Evolutionary conservation across 2,113 vertebrate genomes (phyloP).

Genomic region (Casuarius casuarius): DNA sequence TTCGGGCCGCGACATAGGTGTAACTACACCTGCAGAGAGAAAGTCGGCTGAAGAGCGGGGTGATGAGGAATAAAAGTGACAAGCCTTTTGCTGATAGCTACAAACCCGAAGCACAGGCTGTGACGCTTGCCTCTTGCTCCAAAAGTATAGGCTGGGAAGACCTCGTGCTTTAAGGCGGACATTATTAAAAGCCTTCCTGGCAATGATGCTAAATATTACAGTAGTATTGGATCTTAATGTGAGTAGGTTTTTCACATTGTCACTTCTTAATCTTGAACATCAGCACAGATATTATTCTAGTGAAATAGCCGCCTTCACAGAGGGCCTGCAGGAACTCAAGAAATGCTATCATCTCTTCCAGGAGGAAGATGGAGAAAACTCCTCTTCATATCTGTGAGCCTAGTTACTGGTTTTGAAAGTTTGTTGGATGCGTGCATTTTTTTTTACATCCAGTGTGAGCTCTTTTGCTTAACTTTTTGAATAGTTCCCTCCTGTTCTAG

Average conservation of each 20-base stretch:
- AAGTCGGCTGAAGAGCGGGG: not conserved
- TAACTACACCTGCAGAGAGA: not conserved
- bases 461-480: not conserved
- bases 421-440: not conserved
- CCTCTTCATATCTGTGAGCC: not conserved
- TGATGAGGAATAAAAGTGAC: not conserved
- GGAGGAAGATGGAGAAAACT: not conserved
- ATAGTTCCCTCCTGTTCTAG: not conserved
- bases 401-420: not conserved
- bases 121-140: not conserved
- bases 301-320: not conserved
- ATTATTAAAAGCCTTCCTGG: not conserved
- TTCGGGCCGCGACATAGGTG: too few relatives aligned
- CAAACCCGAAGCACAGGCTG: not conserved
- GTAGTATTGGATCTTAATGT: not conserved
- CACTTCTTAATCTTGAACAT: not conserved
- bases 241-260: not conserved
- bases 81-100: not conserved
- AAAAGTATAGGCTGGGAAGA: not conserved
- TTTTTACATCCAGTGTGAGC: not conserved
- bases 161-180: not conserved
- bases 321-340: not conserved
- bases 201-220: not conserved
- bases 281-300: not conserved
- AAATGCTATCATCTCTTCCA: too few relatives aligned